Evolutionary conservation across 1,140 invertebrate species (phyloP), one percentile per base, ranked within the genome.

Genomic region (Plutomurus gul): DNA sequence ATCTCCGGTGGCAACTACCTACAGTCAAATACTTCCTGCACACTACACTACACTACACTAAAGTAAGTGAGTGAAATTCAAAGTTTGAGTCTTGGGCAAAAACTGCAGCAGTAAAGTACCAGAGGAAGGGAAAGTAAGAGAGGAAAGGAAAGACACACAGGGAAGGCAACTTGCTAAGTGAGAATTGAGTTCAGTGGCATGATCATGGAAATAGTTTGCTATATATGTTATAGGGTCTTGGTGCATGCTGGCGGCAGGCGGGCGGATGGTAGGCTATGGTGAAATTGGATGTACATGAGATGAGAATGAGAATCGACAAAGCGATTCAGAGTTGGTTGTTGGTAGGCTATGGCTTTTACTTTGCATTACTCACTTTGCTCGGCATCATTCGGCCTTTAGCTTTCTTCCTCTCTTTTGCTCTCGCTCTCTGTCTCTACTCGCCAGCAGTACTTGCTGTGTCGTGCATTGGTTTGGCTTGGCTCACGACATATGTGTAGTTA

Each of bases 271-370:
- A 13, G 7, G 13, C 13, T 27, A 22, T 56, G 49, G 49, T 56
- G 25, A 22, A 25, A 22, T 16, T 33, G 27, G 27, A 33, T 65
- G 30, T 36, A 16, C 56, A 33, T 36, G 11, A 36, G 56, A 65
- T 65, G 56, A 65, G 56, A 65, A 65, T 65, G 36, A 65, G 56
- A 65, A 65, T 65, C 56, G 56, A 65, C 56, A 65, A 65, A 65
- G 56, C 56, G 56, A 65, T 65, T 65, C 56, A 65, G n/a, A 65
- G 13, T 65, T 65, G 56, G 56, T 65, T 65, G 30, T 65, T 65
- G 11, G 56, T 16, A 65, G 25, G 30, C 56, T 65, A 65, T 65
- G 56, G 56, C 56, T 65, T 65, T 65, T 65, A 65, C 56, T 65
- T 30, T 65, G 27, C 56, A 65, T 65, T 65, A 49, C 47, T 49